A percentile compares a stretch with the other conserved stretches of the same genome.
Evolutionary conservation across 2,888 invertebrate genomes (phyloP).

Genomic region (Lypha dubia): DNA sequence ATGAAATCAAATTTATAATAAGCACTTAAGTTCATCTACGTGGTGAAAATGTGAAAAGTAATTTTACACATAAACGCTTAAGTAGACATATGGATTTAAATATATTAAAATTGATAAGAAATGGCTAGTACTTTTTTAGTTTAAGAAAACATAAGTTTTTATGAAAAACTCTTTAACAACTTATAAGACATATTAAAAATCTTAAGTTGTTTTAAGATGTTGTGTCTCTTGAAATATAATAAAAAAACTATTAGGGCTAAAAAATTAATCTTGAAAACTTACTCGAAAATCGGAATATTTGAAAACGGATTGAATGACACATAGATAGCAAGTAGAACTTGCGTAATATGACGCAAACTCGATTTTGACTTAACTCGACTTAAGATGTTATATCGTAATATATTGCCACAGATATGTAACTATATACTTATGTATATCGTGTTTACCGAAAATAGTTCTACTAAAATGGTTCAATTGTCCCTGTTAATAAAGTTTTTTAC

Average conservation of each 20-base stretch:
- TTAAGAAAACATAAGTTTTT: constrained; percentile 33
- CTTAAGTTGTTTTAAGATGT: constrained; percentile 3
- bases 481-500: no score
- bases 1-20: not conserved
- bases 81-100: constrained; percentile 2
- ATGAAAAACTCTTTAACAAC: not conserved
- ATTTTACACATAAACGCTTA: constrained; percentile 7
- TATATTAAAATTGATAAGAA: constrained; percentile 39
- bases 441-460: no score
- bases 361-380: no score
- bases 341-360: no score
- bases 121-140: constrained; percentile 3
- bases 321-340: no score
- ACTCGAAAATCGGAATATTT: no score
- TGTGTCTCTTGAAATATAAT: no score
- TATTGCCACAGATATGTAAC: constrained; percentile 35
- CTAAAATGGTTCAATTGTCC: no score
- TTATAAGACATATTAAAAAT: constrained; percentile 17
- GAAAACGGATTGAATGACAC: no score
- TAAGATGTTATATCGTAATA: constrained; percentile 42
- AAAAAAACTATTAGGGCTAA: no score
- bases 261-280: no score
- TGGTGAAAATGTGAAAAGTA: not conserved
- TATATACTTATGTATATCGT: no score
- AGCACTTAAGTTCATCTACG: not conserved